A percentile compares a stretch with the other conserved stretches of the same genome.
Conservation (phyloP, 2,113 vertebrate species). For the Anoura caudifer region DNA sequence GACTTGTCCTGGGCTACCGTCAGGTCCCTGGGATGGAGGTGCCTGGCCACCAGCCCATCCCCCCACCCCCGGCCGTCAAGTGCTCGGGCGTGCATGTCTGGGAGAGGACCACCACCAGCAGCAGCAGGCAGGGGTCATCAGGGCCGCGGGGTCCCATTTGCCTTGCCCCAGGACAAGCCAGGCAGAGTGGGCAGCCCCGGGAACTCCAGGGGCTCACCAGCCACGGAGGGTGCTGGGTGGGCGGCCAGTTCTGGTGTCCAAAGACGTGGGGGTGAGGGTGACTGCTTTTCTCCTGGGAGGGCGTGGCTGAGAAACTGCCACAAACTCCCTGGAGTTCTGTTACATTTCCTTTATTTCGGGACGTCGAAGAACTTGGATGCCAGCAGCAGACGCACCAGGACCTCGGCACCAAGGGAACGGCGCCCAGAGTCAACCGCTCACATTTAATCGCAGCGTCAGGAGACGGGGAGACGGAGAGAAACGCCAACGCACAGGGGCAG, state of each 20-base stretch:
- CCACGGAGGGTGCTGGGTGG: fast-evolving
- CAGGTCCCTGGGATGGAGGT: no score
- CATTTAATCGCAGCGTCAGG: no score
- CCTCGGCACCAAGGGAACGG: neutral
- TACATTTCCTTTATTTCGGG: neutral
- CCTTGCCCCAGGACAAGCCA: no score
- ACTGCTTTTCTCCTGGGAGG: neutral
- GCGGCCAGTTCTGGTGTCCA: neutral
- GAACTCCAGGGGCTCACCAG: no score
- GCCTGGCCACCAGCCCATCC: neutral
- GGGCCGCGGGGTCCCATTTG: neutral
- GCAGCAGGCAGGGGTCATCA: fast-evolving
- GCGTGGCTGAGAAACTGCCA: neutral
- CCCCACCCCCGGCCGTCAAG: neutral
- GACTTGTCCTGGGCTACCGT: neutral
- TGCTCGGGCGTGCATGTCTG: fast-evolving
- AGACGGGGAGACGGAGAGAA: neutral
- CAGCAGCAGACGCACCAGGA: neutral
- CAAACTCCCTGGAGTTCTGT: neutral
- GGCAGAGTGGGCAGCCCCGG: neutral
- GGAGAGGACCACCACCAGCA: fast-evolving
- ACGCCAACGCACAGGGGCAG: fast-evolving
- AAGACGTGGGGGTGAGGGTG: neutral
- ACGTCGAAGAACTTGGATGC: neutral
- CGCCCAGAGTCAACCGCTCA: neutral